These are phyloP conservation scores for Pararge aegeria DNA, from an alignment of 1,140 invertebrate species.

Conservation along the genomic window DNA sequence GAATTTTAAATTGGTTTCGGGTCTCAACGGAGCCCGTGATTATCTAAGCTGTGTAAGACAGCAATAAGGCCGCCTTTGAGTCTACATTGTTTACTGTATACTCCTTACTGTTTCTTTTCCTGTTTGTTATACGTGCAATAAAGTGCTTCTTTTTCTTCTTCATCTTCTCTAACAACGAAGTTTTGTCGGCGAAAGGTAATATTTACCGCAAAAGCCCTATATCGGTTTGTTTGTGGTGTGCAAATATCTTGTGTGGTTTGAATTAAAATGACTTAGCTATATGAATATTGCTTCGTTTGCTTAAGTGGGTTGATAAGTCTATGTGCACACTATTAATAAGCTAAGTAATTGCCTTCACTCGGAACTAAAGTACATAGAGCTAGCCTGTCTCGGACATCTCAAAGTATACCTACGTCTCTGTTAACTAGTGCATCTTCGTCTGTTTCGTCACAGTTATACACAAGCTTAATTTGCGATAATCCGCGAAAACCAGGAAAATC, in stretches of 20 bases:
- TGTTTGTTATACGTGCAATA: too few species aligned
- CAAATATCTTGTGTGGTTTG: neutral
- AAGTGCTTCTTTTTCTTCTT: too few species aligned
- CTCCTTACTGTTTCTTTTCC: too few species aligned
- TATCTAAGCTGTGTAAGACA: constrained; percentile 13
- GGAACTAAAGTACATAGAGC: too few species aligned
- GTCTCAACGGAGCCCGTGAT: constrained; percentile 13
- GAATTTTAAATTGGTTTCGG: constrained; percentile 46
- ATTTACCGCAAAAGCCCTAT: neutral
- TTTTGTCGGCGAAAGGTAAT: constrained; percentile 5
- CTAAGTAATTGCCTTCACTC: constrained; percentile 1
- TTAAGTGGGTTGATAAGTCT: neutral
- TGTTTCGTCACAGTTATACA: too few species aligned
- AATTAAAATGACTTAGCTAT: constrained; percentile 4
- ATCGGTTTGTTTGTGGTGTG: constrained; percentile 1
- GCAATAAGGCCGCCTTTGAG: too few species aligned
- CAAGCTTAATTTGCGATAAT: too few species aligned
- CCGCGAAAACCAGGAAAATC: too few species aligned
- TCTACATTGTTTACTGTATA: too few species aligned
- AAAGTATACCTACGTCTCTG: too few species aligned
- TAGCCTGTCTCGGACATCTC: too few species aligned
- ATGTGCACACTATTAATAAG: neutral
- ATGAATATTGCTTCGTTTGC: neutral
- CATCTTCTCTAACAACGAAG: constrained; percentile 11
- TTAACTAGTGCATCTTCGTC: too few species aligned